Evolutionary conservation across 2,888 invertebrate genomes (phyloP).

Genomic region (Hirtodrosophila duncani): DNA sequence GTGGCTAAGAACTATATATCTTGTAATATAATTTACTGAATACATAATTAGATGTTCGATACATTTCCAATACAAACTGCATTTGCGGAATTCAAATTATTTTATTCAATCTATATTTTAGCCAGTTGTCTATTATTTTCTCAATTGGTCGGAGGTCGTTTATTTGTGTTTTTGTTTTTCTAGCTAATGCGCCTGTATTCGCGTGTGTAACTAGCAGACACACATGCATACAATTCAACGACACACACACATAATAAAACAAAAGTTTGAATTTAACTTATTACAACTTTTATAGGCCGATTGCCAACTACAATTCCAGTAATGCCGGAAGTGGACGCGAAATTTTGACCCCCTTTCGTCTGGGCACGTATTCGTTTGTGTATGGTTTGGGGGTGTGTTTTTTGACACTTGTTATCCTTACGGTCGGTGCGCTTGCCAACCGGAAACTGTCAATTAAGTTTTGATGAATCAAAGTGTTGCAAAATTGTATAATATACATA

Average conservation of each 20-base stretch:
- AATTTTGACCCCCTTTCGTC: slow-evolving; percentile 46
- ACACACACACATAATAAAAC: neutral
- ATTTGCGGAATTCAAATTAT: too few species aligned
- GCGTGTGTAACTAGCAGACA: too few species aligned
- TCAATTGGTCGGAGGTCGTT: too few species aligned
- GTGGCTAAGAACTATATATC: too few species aligned
- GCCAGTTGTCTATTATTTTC: too few species aligned
- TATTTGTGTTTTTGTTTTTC: too few species aligned
- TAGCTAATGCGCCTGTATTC: too few species aligned
- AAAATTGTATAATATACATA: slow-evolving; percentile 3
- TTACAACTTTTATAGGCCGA: slow-evolving; percentile 52
- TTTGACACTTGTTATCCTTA: slow-evolving; percentile 54
- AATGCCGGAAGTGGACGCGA: slow-evolving; percentile 19
- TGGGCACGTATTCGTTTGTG: slow-evolving; percentile 19
- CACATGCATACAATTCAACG: neutral
- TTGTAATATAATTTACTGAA: too few species aligned
- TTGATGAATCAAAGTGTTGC: slow-evolving; percentile 46
- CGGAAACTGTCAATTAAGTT: slow-evolving; percentile 65
- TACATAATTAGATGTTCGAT: too few species aligned
- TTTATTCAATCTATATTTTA: too few species aligned
- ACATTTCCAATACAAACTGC: too few species aligned
- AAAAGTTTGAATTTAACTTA: slow-evolving; percentile 13
- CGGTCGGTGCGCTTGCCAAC: slow-evolving; percentile 23
- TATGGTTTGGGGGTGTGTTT: slow-evolving; percentile 5
- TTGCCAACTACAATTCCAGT: slow-evolving; percentile 60